Percentiles rank a stretch among this genome's conserved stretches.
Evolutionary conservation across 2,888 invertebrate species (phyloP).

Genomic region (Baronia brevicornis): DNA sequence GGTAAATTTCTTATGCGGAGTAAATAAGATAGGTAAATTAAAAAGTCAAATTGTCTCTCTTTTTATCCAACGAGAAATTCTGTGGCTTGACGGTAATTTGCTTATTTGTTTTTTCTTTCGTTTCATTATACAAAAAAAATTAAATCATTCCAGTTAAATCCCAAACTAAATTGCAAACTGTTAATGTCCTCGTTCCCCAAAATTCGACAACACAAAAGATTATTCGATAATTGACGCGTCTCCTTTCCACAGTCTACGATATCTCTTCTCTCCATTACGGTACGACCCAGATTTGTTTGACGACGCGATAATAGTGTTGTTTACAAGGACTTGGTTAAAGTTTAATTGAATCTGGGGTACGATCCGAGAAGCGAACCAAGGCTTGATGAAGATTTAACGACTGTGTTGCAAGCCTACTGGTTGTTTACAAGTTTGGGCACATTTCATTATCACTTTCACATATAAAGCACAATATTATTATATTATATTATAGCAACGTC

Average conservation of each 20-base stretch:
- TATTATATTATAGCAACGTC: too few species aligned
- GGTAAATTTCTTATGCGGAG: too few species aligned
- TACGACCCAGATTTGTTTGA: constrained; percentile 38
- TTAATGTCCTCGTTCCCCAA: constrained; percentile 14
- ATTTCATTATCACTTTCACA: constrained; percentile 36
- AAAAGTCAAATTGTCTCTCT: too few species aligned
- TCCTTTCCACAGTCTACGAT: constrained; percentile 17
- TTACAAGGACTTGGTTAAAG: constrained; percentile 68
- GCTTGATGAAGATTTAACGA: constrained; percentile 55
- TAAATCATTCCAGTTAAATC: too few species aligned
- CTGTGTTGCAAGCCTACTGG: constrained; percentile 37
- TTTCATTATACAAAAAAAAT: too few species aligned
- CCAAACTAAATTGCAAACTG: too few species aligned
- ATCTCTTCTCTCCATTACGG: constrained; percentile 15
- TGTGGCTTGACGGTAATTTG: too few species aligned
- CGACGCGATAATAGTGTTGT: constrained; percentile 57
- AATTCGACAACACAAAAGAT: constrained; percentile 17
- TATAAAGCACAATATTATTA: too few species aligned
- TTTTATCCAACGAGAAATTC: too few species aligned
- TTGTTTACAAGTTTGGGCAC: constrained; percentile 45
- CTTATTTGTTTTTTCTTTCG: too few species aligned
- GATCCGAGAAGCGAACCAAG: constrained; percentile 31
- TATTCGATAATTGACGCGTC: constrained; percentile 44
- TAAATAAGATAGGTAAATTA: too few species aligned
- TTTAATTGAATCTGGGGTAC: constrained; percentile 65